Evolutionary conservation across 1,140 invertebrate genomes (phyloP).

Genomic region (Drosophila busckii): DNA sequence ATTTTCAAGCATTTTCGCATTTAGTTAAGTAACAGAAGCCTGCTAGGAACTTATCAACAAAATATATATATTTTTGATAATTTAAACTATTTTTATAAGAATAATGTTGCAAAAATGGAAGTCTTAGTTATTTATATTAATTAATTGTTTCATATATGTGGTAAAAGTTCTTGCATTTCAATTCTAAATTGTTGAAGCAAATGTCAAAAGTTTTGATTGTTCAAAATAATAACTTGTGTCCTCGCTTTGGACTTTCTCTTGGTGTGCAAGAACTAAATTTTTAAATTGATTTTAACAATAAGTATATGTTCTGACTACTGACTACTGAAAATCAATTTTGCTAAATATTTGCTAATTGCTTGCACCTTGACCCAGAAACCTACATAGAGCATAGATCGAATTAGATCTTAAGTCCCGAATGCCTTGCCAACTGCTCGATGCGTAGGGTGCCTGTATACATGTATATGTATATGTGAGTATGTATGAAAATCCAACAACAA

Average conservation of each 20-base stretch:
- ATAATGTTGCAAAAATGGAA: too few relatives aligned
- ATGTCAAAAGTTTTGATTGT: too few relatives aligned
- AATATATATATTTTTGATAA: background rate
- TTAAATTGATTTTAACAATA: too few relatives aligned
- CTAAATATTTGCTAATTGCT: constrained; percentile 27
- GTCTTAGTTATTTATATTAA: too few relatives aligned
- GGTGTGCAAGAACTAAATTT: too few relatives aligned
- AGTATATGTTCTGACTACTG: background rate
- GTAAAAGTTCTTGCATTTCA: too few relatives aligned
- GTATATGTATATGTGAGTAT: too few relatives aligned
- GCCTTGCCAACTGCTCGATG: constrained; percentile 13
- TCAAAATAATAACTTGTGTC: too few relatives aligned
- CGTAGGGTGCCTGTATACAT: constrained; percentile 62
- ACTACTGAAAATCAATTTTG: background rate
- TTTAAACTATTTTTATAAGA: background rate
- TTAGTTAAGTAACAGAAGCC: constrained; percentile 35
- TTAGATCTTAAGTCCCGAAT: constrained; percentile 20
- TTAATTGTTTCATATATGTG: too few relatives aligned
- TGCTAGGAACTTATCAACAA: constrained; percentile 5
- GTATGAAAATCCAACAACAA: constrained; percentile 25
- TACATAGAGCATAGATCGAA: constrained; percentile 26
- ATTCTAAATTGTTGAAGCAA: too few relatives aligned
- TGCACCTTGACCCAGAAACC: constrained; percentile 64
- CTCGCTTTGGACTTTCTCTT: too few relatives aligned
- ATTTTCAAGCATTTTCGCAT: constrained; percentile 27